A percentile compares a stretch with the other conserved stretches of the same genome.
Conservation (phyloP, 2,888 invertebrate species). For the Exocentrus adspersus region DNA sequence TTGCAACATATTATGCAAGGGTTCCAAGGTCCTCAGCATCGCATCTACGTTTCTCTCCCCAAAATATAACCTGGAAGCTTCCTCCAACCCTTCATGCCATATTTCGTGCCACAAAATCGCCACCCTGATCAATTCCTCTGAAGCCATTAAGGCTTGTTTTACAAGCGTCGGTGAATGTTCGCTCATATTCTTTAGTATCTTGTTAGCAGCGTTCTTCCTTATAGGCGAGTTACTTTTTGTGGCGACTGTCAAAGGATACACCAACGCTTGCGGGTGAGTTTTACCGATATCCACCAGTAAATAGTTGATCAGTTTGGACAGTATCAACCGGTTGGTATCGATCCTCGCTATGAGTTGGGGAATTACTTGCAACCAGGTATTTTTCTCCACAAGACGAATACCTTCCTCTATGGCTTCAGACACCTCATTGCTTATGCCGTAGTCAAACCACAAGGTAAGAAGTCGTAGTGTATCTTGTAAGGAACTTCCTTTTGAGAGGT, state of each 20-base stretch:
- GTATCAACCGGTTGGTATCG: constrained; percentile 89
- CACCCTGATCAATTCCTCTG: constrained; percentile 96
- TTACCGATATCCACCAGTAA: constrained; percentile 96
- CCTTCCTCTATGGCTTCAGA: constrained; percentile 94
- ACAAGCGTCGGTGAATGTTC: constrained; percentile 93
- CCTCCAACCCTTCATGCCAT: constrained; percentile 98
- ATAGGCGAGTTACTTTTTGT: constrained; percentile 90
- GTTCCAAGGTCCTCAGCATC: constrained; percentile 96
- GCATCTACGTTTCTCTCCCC: constrained; percentile 95
- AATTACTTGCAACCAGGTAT: constrained; percentile 99
- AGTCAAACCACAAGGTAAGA: constrained; percentile 97
- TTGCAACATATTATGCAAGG: constrained; percentile 93
- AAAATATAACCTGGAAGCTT: constrained; percentile 93
- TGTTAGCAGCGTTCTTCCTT: constrained; percentile 90
- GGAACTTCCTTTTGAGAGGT: constrained; percentile 90
- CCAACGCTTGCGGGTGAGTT: constrained; percentile 96
- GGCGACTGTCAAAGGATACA: constrained; percentile 97
- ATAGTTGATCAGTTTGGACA: constrained; percentile 91
- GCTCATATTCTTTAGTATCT: constrained; percentile 94
- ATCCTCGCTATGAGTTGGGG: constrained; percentile 98
- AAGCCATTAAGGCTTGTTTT: constrained; percentile 94
- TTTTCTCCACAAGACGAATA: constrained; percentile 92
- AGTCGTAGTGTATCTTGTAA: constrained; percentile 95
- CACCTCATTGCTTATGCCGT: constrained; percentile 93
- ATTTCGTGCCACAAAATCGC: constrained; percentile 99